Percentiles rank a stretch among this genome's conserved stretches.
phyloP scores from a whole-genome alignment of 2,888 invertebrate species.

The Euproctis similis region DNA sequence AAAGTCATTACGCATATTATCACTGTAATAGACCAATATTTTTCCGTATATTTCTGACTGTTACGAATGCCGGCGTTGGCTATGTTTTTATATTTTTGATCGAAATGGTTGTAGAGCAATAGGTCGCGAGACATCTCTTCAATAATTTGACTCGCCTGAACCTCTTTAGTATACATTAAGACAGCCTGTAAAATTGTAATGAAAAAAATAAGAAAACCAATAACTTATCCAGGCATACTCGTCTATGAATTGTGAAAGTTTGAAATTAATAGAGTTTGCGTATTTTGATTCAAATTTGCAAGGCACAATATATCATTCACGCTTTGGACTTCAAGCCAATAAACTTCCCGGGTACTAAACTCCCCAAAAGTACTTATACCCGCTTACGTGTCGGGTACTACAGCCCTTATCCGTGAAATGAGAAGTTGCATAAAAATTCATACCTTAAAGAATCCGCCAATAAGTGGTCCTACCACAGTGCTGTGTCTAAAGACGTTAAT shows the following conservation, averaged over 20 bases:
- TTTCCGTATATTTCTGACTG: conserved; percentile 32
- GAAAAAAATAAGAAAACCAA: too few species aligned
- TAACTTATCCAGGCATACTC: too few species aligned
- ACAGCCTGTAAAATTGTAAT: conserved; percentile 31
- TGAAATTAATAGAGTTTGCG: too few species aligned
- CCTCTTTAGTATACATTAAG: conserved; percentile 32
- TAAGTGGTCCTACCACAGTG: conserved; percentile 45
- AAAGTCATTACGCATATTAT: conserved; percentile 27
- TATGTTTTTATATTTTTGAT: conserved; percentile 17
- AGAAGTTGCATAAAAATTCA: background rate
- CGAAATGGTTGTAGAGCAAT: conserved; percentile 20
- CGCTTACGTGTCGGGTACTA: background rate
- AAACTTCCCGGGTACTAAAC: too few species aligned
- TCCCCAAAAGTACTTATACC: too few species aligned
- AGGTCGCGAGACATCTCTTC: conserved; percentile 42
- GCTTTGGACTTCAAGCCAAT: too few species aligned
- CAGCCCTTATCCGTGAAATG: background rate
- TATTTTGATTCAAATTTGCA: too few species aligned
- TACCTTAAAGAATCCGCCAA: conserved; percentile 44
- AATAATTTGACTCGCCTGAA: conserved; percentile 27
- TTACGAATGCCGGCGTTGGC: conserved; percentile 19
- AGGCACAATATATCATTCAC: too few species aligned
- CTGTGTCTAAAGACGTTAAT: conserved; percentile 47
- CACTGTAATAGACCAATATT: conserved; percentile 31
- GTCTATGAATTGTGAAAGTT: too few species aligned